Conservation (phyloP, 2,888 invertebrate species). For the Tachina grossa region DNA sequence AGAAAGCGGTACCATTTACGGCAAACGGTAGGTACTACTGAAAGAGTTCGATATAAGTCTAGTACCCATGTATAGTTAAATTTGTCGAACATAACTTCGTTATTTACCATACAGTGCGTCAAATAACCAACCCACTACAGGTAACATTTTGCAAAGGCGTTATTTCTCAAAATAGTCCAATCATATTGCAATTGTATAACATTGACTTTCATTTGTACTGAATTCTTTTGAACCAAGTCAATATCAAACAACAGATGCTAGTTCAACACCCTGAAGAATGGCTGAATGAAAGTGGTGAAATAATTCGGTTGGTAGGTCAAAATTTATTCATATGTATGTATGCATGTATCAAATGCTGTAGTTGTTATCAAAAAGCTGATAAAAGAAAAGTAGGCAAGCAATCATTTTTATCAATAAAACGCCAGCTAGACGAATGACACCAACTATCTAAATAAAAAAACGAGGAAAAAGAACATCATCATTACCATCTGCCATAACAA, state of each 20-base stretch:
- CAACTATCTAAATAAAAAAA: slow-evolving; percentile 42
- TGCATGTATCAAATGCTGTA: neutral
- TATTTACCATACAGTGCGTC: no score
- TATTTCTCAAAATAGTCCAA: neutral
- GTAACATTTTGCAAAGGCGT: no score
- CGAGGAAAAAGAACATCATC: slow-evolving; percentile 54
- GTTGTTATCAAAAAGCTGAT: neutral
- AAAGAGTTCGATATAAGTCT: no score
- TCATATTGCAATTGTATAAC: neutral
- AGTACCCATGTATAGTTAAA: no score
- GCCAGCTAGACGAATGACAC: slow-evolving; percentile 33
- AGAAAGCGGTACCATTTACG: no score
- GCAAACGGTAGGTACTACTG: no score
- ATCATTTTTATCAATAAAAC: slow-evolving; percentile 4
- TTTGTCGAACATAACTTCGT: no score
- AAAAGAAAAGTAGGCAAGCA: slow-evolving; percentile 2
- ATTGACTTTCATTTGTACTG: neutral
- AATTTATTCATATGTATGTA: no score
- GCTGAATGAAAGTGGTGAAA: slow-evolving; percentile 12
- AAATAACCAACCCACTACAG: no score
- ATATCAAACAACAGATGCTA: neutral
- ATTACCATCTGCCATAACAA: slow-evolving; percentile 35
- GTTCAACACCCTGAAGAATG: neutral
- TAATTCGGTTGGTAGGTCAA: slow-evolving; percentile 52
- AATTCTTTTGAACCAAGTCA: neutral